A percentile compares a stretch with the other conserved stretches of the same genome.
These are phyloP conservation scores for Xiphias gladius DNA, from an alignment of 2,113 vertebrate species.

Conservation along the genomic window DNA sequence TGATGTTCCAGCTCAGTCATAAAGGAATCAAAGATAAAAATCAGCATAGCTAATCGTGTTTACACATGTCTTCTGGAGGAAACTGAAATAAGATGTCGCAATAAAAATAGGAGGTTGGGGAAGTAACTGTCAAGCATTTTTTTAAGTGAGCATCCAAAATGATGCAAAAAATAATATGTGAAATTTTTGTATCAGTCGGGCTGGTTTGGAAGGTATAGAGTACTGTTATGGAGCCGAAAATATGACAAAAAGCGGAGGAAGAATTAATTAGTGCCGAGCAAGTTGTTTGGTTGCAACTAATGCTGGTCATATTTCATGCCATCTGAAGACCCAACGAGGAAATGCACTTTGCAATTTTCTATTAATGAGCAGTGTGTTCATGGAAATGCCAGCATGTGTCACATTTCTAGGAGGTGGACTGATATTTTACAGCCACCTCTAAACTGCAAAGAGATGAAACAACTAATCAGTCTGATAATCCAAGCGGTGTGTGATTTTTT, in stretches of 20 bases:
- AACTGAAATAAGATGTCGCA: conserved; percentile 9
- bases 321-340: conserved; percentile 17
- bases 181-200: too few relatives aligned
- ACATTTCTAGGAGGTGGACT: neutral
- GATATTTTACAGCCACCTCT: neutral
- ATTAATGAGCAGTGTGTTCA: neutral
- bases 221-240: neutral
- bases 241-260: neutral
- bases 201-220: neutral
- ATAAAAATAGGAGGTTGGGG: neutral
- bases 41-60: conserved; percentile 43
- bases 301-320: conserved; percentile 26
- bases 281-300: neutral
- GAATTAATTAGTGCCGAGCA: conserved; percentile 9
- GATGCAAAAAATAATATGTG: neutral
- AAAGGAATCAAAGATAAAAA: conserved; percentile 31
- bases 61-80: neutral
- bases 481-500: neutral
- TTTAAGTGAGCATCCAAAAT: conserved; percentile 18
- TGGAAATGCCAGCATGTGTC: neutral
- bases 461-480: neutral
- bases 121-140: neutral
- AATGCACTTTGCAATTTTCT: conserved; percentile 13
- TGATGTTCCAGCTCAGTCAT: conserved; percentile 12
- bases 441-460: neutral